These are phyloP conservation scores for Eospalax fontanierii DNA, from an alignment of 2,797 vertebrate genomes.

Conservation along the genomic window DNA sequence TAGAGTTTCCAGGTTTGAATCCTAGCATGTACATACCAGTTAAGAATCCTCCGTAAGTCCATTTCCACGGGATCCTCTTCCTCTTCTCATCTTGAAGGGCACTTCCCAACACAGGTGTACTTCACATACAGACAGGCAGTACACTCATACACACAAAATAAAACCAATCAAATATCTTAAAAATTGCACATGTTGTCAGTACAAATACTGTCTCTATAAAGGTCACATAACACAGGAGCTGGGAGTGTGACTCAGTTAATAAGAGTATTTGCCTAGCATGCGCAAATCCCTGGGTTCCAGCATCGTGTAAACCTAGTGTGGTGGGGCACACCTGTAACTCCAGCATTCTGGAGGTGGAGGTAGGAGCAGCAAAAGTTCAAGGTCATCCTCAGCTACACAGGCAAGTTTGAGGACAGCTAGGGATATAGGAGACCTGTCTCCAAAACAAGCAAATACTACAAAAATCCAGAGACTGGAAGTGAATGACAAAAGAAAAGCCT, in stretches of 20 bases:
- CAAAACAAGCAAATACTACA: neutral
- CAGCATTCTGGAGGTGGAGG: neutral
- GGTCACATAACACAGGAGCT: neutral
- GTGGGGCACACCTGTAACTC: neutral
- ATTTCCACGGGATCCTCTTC: too few relatives aligned
- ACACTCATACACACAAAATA: too few relatives aligned
- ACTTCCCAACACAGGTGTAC: too few relatives aligned
- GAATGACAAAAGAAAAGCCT: neutral
- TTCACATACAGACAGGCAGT: too few relatives aligned
- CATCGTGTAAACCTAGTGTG: neutral
- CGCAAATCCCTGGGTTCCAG: neutral
- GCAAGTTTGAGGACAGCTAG: neutral
- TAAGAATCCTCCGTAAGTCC: too few relatives aligned
- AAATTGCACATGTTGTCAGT: neutral
- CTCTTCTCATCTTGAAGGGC: too few relatives aligned
- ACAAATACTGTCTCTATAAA: slow-evolving; percentile 33
- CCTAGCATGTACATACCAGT: too few relatives aligned
- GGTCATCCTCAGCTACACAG: neutral
- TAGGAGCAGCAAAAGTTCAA: neutral
- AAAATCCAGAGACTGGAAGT: neutral
- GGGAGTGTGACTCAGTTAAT: neutral
- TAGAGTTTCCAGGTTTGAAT: too few relatives aligned
- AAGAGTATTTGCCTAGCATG: neutral
- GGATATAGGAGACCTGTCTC: neutral
- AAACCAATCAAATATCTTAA: too few relatives aligned